phyloP scores from a whole-genome alignment of 2,797 vertebrate genomes.

The Sebastes hopkinsi region DNA sequence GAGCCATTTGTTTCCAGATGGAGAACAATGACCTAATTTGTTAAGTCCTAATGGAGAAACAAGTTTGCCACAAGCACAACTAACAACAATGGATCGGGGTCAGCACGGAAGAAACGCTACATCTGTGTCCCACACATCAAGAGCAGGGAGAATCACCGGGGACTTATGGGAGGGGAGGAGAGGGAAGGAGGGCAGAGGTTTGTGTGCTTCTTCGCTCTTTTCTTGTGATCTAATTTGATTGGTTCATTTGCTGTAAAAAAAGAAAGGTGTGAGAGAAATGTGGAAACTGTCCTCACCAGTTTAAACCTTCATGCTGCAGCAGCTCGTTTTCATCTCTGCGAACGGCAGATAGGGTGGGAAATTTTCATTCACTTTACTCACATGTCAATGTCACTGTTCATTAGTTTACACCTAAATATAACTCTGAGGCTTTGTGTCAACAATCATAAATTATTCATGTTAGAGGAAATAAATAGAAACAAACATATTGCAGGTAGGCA shows the following conservation, averaged over 20 bases:
- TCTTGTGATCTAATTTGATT: constrained; percentile 71
- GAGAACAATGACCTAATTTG: constrained; percentile 67
- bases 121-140: constrained; percentile 66
- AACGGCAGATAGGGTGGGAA: constrained; percentile 72
- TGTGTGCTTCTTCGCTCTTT: constrained; percentile 53
- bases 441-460: constrained; percentile 52
- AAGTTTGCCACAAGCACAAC: constrained; percentile 61
- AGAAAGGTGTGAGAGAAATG: constrained; percentile 59
- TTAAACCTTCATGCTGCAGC: constrained; percentile 81
- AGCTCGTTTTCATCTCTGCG: constrained; percentile 80
- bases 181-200: constrained; percentile 26
- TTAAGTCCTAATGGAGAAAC: constrained; percentile 65
- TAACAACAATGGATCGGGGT: constrained; percentile 73
- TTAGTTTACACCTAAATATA: constrained; percentile 58
- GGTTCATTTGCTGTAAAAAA: constrained; percentile 63
- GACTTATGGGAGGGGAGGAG: constrained; percentile 31
- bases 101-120: constrained; percentile 52
- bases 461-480: constrained; percentile 52
- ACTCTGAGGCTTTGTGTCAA: constrained; percentile 34
- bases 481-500: constrained; percentile 53
- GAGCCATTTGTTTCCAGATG: constrained; percentile 61
- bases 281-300: constrained; percentile 81
- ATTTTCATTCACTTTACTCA: constrained; percentile 72
- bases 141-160: constrained; percentile 60
- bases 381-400: constrained; percentile 67